These are phyloP conservation scores for Megaceryle maxima DNA, from an alignment of 2,113 vertebrate genomes.

Conservation along the genomic window DNA sequence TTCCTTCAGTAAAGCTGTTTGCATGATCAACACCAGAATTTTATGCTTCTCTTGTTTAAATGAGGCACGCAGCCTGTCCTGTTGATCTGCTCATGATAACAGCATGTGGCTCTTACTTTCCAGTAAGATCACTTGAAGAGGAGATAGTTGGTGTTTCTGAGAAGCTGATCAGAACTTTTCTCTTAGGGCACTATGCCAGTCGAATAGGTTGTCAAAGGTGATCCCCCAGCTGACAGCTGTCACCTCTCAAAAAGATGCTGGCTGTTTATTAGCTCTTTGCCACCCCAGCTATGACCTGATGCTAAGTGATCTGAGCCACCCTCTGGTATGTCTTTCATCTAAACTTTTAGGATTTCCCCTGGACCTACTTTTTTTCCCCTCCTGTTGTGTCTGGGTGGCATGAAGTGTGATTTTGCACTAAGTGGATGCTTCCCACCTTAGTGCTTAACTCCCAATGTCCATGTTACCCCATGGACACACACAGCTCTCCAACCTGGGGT, in stretches of 20 bases:
- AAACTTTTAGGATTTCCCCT: background rate
- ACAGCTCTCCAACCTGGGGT: accelerated
- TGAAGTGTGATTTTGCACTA: background rate
- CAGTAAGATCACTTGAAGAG: background rate
- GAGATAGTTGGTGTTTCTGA: background rate
- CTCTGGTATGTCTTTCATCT: background rate
- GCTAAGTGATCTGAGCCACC: background rate
- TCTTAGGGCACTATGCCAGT: background rate
- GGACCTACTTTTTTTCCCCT: accelerated
- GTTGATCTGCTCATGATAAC: background rate
- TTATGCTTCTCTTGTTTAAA: background rate
- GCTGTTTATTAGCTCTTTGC: background rate
- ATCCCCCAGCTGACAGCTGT: background rate
- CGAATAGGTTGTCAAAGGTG: background rate
- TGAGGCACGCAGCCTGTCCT: background rate
- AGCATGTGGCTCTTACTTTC: background rate
- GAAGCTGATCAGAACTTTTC: background rate
- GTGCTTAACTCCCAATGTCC: accelerated
- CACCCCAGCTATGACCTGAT: background rate
- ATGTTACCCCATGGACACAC: accelerated
- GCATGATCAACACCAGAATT: background rate
- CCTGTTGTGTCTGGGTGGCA: background rate
- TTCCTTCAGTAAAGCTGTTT: background rate
- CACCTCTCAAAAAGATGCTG: background rate
- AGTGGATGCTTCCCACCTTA: background rate